Percentiles rank a stretch among this genome's conserved stretches.
These are phyloP conservation scores for Heteractis magnifica DNA, from an alignment of 92 coral and sea anemone species.

Conservation along the genomic window DNA sequence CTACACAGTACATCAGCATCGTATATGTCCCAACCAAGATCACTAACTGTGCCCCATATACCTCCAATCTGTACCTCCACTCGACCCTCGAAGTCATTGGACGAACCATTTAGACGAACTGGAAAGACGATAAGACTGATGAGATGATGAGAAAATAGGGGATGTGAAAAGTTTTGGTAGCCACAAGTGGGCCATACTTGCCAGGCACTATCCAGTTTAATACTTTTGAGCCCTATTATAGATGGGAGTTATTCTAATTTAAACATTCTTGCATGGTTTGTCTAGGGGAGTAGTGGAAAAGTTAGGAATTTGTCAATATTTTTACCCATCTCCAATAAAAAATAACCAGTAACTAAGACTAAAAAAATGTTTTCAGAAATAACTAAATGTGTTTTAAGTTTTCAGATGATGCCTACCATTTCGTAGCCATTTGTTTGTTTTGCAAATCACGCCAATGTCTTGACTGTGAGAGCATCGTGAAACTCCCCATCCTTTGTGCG, in stretches of 20 bases:
- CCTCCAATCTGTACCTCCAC: slow-evolving; percentile 59
- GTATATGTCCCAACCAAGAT: slow-evolving; percentile 58
- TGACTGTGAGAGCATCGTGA: slow-evolving; percentile 34
- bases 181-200: too few relatives aligned
- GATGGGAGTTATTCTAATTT: too few relatives aligned
- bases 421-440: slow-evolving; percentile 18
- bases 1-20: slow-evolving; percentile 56
- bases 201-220: too few relatives aligned
- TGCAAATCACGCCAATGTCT: slow-evolving; percentile 50
- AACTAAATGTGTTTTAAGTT: not conserved
- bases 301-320: too few relatives aligned
- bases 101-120: slow-evolving; percentile 25
- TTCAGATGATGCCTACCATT: slow-evolving; percentile 7
- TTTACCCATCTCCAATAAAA: too few relatives aligned
- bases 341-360: too few relatives aligned
- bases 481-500: slow-evolving; percentile 58
- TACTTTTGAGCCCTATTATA: too few relatives aligned
- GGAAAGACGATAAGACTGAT: not conserved
- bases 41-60: slow-evolving; percentile 61
- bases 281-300: too few relatives aligned
- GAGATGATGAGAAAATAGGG: too few relatives aligned
- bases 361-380: too few relatives aligned
- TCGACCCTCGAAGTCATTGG: slow-evolving; percentile 36
- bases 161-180: too few relatives aligned
- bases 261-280: too few relatives aligned